Conservation (phyloP, 2,113 vertebrate species). For the Oreochromis aureus region DNA sequence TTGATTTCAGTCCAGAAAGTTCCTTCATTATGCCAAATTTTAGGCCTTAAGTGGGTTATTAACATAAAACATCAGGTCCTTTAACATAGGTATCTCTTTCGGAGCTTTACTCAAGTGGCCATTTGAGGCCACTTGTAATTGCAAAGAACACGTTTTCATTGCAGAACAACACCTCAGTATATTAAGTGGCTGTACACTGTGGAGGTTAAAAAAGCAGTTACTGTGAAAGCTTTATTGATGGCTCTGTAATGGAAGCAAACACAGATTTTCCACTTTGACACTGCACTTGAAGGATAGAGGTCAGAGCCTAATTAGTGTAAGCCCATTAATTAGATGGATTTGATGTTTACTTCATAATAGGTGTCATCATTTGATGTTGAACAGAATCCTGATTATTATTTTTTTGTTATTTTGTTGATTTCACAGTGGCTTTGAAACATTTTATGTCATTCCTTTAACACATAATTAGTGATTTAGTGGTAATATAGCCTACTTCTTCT, state of each 20-base stretch:
- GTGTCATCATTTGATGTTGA: background rate
- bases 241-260: background rate
- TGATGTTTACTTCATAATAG: background rate
- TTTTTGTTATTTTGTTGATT: background rate
- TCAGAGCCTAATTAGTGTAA: background rate
- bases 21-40: background rate
- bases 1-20: background rate
- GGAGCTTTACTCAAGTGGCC: background rate
- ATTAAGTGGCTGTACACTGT: background rate
- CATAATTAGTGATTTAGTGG: background rate
- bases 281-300: background rate
- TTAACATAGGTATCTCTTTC: background rate
- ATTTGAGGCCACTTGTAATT: background rate
- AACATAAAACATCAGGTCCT: background rate
- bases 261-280: background rate
- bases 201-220: background rate
- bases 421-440: background rate
- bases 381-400: background rate
- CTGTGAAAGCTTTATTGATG: background rate
- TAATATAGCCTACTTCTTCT: background rate
- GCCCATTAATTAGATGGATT: background rate
- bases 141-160: background rate
- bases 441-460: background rate
- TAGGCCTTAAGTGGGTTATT: background rate
- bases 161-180: too few species aligned